Evolutionary conservation across 1,140 invertebrate species (phyloP), one percentile per base, ranked within the genome.

Genomic region (Nylanderia fulva): DNA sequence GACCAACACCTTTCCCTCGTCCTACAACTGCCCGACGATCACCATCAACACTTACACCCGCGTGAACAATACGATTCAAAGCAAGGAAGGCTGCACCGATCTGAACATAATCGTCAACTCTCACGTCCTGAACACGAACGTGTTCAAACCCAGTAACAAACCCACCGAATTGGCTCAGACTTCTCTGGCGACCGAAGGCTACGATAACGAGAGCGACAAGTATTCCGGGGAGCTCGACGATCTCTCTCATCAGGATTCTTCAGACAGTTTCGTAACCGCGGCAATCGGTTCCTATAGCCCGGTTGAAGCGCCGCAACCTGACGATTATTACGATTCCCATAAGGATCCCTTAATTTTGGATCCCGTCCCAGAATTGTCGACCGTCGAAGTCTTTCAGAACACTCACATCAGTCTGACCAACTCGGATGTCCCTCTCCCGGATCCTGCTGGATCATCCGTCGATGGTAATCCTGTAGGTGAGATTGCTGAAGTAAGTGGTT

Each of bases 91-190:
- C 0, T 95, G 94, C 63, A 94, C 92, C 0, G 94, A 95, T 71
- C 56, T 95, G 9, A 95, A 95, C 75, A 95, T 95, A n/a, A 92
- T 95, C 6, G 94, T 95, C 21, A 95, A 95, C 66, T 95, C 94
- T 0, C 94, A 95, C 13, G 77, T 95, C 15, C 74, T 94, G 7
- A 94, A 91, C 66, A 94, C 91, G 0, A 93, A 94, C 45, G 76
- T 91, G 2, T 88, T 92, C 7, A 90, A 91, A 3, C 83, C 91
- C 29, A 58, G 74, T 5, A 21, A 54, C 0, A 2, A 60, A 1
- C 39, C 87, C 0, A 1, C 21, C 0, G 8, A 15, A 15, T 13
- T 45, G 29, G 21, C 21, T 9, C 36, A 13, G 11, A 29, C 45
- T 27, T 6, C 48, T 1, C 36, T 56, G 0, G 27, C 21, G 33